Conservation (phyloP, 2,888 invertebrate genomes). For the Autographa pulchrina region DNA sequence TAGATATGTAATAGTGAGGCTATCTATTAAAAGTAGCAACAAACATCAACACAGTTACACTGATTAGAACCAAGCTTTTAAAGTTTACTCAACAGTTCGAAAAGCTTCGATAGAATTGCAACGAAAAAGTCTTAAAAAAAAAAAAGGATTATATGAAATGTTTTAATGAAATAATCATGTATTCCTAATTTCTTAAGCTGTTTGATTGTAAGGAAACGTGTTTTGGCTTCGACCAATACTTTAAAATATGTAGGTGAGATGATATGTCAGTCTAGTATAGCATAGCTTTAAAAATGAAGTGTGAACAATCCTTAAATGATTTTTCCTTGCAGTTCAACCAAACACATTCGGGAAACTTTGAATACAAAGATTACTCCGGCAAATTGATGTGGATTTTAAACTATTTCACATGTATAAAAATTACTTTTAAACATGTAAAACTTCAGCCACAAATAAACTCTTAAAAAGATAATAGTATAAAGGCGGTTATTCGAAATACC, state of each 20-base stretch:
- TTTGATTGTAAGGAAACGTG: background rate
- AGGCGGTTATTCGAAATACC: constrained; percentile 66
- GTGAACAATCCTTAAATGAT: background rate
- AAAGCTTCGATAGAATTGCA: constrained; percentile 14
- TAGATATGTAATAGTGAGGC: constrained; percentile 59
- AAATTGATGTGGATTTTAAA: background rate
- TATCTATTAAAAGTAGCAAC: constrained; percentile 50
- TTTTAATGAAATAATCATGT: background rate
- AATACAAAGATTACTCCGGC: background rate
- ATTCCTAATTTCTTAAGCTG: background rate
- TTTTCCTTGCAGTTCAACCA: background rate
- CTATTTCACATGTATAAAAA: constrained; percentile 11
- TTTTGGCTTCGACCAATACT: background rate
- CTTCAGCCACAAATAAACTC: constrained; percentile 51
- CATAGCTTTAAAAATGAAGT: background rate
- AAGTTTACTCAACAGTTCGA: constrained; percentile 15
- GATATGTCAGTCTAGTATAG: background rate
- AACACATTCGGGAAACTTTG: background rate
- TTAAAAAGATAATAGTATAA: constrained; percentile 55
- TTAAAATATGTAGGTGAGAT: background rate
- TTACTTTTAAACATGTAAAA: constrained; percentile 31
- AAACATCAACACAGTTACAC: constrained; percentile 47
- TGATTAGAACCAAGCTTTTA: constrained; percentile 23
- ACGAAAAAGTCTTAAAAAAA: constrained; percentile 1
- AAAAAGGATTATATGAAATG: background rate